A percentile compares a stretch with the other conserved stretches of the same genome.
phyloP scores from a whole-genome alignment of 30 jellyfish, hydroid and myxozoan genomes.

The Clytia hemisphaerica region DNA sequence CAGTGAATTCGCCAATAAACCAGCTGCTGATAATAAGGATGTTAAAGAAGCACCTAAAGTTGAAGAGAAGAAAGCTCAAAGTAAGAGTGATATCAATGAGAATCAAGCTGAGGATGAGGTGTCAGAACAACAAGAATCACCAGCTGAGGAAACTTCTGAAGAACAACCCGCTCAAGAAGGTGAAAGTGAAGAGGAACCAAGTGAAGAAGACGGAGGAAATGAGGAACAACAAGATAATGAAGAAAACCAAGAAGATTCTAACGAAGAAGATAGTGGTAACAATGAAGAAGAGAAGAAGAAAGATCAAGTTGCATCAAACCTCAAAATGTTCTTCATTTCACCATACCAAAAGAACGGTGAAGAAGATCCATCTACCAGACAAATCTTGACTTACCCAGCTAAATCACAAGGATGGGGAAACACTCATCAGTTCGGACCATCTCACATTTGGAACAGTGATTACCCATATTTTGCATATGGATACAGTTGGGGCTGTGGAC shows the following conservation, averaged over 20 bases:
- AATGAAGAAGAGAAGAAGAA: conserved; percentile 35
- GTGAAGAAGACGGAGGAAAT: conserved; percentile 8
- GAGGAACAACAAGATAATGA: background rate
- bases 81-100: too few species aligned
- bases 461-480: conserved; percentile 97
- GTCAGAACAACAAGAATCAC: too few species aligned
- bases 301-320: too few species aligned
- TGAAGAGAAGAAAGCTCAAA: too few species aligned
- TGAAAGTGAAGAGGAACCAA: conserved; percentile 11
- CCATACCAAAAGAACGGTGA: conserved; percentile 17
- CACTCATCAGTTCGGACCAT: conserved; percentile 90
- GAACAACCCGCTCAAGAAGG: too few species aligned
- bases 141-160: too few species aligned
- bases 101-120: too few species aligned
- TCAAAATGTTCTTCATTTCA: conserved; percentile 29
- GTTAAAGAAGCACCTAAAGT: too few species aligned
- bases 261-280: background rate
- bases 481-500: conserved; percentile 99
- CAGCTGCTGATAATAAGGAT: too few species aligned
- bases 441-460: conserved; percentile 84
- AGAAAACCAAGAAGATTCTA: background rate
- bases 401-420: conserved; percentile 75
- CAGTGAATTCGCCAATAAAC: too few species aligned
- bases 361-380: conserved; percentile 60
- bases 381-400: conserved; percentile 91